These are phyloP conservation scores for Eueides isabella DNA, from an alignment of 1,140 invertebrate species.

Conservation along the genomic window DNA sequence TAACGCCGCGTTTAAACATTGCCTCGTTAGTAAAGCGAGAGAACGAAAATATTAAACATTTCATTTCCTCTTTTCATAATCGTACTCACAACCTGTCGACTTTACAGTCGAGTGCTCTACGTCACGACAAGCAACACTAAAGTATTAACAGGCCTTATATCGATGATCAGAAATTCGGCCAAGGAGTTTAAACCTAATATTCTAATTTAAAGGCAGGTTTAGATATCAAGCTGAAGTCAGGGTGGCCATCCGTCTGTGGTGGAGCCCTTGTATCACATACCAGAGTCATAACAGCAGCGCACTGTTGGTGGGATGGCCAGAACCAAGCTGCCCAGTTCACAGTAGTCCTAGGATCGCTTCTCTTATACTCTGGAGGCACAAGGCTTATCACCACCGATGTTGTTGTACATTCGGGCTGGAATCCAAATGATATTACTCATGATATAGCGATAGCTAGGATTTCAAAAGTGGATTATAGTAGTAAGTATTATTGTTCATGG, in stretches of 20 bases:
- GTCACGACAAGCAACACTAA: too few relatives aligned
- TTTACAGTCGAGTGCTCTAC: too few relatives aligned
- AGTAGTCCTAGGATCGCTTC: conserved; percentile 63
- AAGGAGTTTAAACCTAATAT: too few relatives aligned
- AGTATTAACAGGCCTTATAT: too few relatives aligned
- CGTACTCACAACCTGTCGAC: too few relatives aligned
- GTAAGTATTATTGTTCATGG: conserved; percentile 49
- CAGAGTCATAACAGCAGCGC: conserved; percentile 83
- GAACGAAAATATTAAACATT: too few relatives aligned
- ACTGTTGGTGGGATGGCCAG: conserved; percentile 77
- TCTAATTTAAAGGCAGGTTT: conserved; percentile 54
- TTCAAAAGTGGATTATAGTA: conserved; percentile 51
- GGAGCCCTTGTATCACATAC: conserved; percentile 81
- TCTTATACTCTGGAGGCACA: conserved; percentile 64
- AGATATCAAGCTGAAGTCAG: conserved; percentile 50
- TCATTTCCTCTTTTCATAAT: too few relatives aligned
- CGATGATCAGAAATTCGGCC: too few relatives aligned
- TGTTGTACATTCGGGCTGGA: conserved; percentile 75
- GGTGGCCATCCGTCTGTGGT: conserved; percentile 74
- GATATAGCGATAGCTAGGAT: conserved; percentile 82
- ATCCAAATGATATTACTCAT: conserved; percentile 64
- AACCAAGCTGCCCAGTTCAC: conserved; percentile 57
- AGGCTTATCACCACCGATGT: conserved; percentile 59
- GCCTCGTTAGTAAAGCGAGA: too few relatives aligned
- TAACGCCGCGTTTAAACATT: too few relatives aligned